Conservation (phyloP, 1,140 invertebrate genomes). For the Panulirus ornatus region DNA sequence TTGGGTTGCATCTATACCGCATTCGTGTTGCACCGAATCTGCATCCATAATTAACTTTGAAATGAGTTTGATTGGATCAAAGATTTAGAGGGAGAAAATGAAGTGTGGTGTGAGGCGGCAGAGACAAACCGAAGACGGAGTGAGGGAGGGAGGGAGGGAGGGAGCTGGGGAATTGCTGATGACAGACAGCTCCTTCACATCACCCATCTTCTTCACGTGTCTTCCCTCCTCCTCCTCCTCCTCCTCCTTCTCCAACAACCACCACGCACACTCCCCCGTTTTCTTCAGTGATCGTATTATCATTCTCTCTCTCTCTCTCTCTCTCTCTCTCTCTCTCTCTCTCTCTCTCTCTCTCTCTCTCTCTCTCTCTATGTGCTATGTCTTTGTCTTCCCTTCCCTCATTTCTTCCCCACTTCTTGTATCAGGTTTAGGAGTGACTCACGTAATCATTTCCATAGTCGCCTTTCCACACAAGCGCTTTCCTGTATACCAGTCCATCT, state of each 20-base stretch:
- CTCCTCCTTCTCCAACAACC: background rate
- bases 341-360: background rate
- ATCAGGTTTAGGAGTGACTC: too few relatives aligned
- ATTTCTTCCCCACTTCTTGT: too few relatives aligned
- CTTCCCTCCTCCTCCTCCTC: background rate
- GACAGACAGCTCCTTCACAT: background rate
- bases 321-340: background rate
- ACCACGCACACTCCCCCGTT: background rate
- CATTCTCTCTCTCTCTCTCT: background rate
- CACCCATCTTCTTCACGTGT: too few relatives aligned
- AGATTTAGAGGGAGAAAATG: constrained; percentile 65
- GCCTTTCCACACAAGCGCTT: too few relatives aligned
- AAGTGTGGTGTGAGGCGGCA: constrained; percentile 37
- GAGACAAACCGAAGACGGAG: background rate
- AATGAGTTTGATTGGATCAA: constrained; percentile 70
- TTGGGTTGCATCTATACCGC: constrained; percentile 41
- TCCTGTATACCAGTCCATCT: too few relatives aligned
- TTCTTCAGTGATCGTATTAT: too few relatives aligned
- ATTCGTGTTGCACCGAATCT: constrained; percentile 67
- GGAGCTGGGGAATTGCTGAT: background rate
- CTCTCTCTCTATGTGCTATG: background rate
- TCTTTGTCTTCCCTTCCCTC: too few relatives aligned
- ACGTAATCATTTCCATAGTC: too few relatives aligned
- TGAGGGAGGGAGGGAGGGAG: background rate
- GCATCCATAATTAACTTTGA: constrained; percentile 71